These are phyloP conservation scores for Lathronympha strigana DNA, from an alignment of 2,888 invertebrate species.

Conservation along the genomic window DNA sequence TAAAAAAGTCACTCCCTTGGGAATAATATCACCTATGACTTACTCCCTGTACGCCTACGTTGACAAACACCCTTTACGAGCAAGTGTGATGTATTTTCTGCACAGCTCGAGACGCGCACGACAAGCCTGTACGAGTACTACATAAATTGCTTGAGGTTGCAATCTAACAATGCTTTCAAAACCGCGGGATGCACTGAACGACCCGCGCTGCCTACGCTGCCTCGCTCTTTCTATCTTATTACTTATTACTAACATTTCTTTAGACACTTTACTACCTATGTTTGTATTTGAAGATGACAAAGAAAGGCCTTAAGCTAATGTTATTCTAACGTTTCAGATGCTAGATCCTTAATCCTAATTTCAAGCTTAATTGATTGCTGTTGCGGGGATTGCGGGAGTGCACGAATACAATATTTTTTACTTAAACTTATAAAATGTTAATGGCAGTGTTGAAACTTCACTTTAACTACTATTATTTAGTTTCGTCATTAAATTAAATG, in stretches of 20 bases:
- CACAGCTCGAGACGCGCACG: slow-evolving; percentile 12
- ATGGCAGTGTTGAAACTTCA: slow-evolving; percentile 14
- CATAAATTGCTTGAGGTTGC: slow-evolving; percentile 71
- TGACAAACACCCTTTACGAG: not conserved
- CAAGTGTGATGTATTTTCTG: slow-evolving; percentile 29
- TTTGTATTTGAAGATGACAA: slow-evolving; percentile 65
- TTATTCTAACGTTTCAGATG: slow-evolving; percentile 19
- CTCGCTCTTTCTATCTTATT: slow-evolving; percentile 71
- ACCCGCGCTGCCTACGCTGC: slow-evolving; percentile 60
- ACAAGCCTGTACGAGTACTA: slow-evolving; percentile 49
- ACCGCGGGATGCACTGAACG: slow-evolving; percentile 58
- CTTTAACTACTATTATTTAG: slow-evolving; percentile 51
- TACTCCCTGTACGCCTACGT: not conserved
- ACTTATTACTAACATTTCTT: slow-evolving; percentile 74
- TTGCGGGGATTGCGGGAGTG: not conserved
- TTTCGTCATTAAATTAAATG: slow-evolving; percentile 76
- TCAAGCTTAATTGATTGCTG: slow-evolving; percentile 12
- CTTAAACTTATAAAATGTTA: slow-evolving; percentile 12
- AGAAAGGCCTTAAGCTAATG: slow-evolving; percentile 15
- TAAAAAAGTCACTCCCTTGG: not conserved
- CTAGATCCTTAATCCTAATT: not conserved
- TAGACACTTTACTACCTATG: slow-evolving; percentile 74
- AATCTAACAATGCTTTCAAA: slow-evolving; percentile 68
- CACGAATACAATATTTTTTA: not conserved
- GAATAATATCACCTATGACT: too few species aligned